phyloP scores from a whole-genome alignment of 2,888 invertebrate genomes.

The Polydrusus pterygomalis region DNA sequence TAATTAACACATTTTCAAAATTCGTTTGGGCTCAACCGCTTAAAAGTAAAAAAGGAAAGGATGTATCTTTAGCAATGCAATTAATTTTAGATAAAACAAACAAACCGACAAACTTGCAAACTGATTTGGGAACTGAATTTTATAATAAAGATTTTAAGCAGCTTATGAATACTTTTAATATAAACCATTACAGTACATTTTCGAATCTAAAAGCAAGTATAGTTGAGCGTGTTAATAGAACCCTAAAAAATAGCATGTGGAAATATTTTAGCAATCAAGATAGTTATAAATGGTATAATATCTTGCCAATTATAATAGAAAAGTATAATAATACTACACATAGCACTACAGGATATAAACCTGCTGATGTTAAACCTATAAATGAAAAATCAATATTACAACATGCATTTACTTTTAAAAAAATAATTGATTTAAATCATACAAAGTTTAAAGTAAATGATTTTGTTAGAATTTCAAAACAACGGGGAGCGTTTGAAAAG shows the following conservation, averaged over 20 bases:
- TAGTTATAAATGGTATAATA: neutral
- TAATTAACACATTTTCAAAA: neutral
- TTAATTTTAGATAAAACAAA: neutral
- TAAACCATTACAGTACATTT: neutral
- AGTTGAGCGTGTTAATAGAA: neutral
- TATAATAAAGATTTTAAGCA: neutral
- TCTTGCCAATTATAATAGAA: neutral
- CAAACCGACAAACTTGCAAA: neutral
- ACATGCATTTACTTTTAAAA: too few relatives aligned
- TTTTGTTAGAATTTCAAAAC: too few relatives aligned
- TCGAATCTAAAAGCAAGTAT: neutral
- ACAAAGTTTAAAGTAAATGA: too few relatives aligned
- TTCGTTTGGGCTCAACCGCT: neutral
- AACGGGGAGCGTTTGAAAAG: too few relatives aligned
- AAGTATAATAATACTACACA: too few relatives aligned
- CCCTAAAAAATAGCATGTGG: neutral
- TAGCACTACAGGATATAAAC: too few relatives aligned
- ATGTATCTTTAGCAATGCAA: neutral
- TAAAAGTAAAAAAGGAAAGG: neutral
- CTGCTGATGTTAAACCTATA: too few relatives aligned
- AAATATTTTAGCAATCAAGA: conserved; percentile 2
- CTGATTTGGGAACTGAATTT: neutral
- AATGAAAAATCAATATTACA: too few relatives aligned
- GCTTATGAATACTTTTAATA: neutral
- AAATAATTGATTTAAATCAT: too few relatives aligned